Evolutionary conservation across 2,113 vertebrate species (phyloP), one percentile per base, ranked within the genome.

Genomic region (Cygnus buccinator): DNA sequence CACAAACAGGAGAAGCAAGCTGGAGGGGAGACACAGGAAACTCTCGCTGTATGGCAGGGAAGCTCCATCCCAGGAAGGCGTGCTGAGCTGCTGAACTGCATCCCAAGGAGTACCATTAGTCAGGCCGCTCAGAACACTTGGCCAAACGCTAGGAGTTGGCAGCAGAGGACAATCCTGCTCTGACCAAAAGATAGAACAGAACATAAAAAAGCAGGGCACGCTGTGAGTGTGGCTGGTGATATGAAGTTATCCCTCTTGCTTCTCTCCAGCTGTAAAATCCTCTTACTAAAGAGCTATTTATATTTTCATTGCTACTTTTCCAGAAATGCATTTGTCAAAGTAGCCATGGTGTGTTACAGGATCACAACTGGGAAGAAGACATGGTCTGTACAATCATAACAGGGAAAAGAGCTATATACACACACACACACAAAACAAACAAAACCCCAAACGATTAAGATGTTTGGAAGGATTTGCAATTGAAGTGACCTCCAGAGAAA

Each of bases 1-100:
- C 87, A 95, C 68, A 97, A 95, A 96, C 80, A 87, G 92, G 61
- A 93, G 90, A 90, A 88, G 83, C 66, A 73, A 90, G 63, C 74
- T 89, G 74, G 83, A 82, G 82, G 35, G 52, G 79, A 86, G 37
- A 82, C 43, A 62, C 29, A 66, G n/a, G 57, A 78, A 87, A 89
- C 84, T 84, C 62, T 90, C 80, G 37, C 43, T 82, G 31, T 21
- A 35, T 6, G 82, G 70, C 28, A 84, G 54, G 23, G 58, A 79
- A 94, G 75, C 41, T 95, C 74, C 95, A 84, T 37, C 63, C 48
- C 76, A 75, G 61, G 35, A 68, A 68, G 50, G 76, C 29, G 10
- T n/a, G 63, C 46, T 59, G 28, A 37, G 7, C 50, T 84, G 77
- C 2, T 25, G 26, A 61, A 72, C 4, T 44, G 62, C 10, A 66